Evolutionary conservation across 2,888 invertebrate species (phyloP).

Genomic region (Spilosoma lubricipeda): DNA sequence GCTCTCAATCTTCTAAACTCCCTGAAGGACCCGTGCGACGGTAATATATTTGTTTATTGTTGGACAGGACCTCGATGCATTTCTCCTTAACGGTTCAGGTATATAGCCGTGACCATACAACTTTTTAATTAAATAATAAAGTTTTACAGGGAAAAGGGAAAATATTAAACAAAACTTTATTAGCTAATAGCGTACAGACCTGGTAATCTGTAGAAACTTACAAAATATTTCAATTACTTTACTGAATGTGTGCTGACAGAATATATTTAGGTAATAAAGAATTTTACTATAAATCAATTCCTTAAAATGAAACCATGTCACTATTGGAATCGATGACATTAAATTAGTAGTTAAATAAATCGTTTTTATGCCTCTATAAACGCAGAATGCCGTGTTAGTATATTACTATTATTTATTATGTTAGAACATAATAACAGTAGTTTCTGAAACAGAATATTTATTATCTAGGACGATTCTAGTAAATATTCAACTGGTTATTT

Average conservation of each 20-base stretch:
- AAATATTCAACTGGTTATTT: not conserved
- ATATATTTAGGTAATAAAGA: not conserved
- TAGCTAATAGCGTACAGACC: not conserved
- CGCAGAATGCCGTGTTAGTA: not conserved
- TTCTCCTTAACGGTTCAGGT: not conserved
- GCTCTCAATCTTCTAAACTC: not conserved
- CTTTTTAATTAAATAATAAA: not conserved
- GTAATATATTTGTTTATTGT: not conserved
- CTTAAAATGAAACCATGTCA: conserved; percentile 6
- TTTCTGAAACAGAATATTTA: not conserved
- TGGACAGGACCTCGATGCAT: not conserved
- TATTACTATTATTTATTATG: not conserved
- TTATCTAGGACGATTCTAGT: not conserved
- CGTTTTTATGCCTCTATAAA: conserved; percentile 1
- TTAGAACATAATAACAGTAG: not conserved
- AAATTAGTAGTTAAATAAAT: conserved; percentile 2
- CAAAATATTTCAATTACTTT: not conserved
- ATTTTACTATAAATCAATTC: conserved; percentile 10
- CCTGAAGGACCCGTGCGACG: too few relatives aligned
- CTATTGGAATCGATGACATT: conserved; percentile 4
- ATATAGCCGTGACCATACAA: not conserved
- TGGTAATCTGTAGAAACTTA: not conserved
- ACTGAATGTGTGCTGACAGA: not conserved
- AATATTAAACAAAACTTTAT: not conserved
- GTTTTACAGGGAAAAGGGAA: not conserved